Evolutionary conservation across 2,797 vertebrate species (phyloP).

Genomic region (Labroides dimidiatus): DNA sequence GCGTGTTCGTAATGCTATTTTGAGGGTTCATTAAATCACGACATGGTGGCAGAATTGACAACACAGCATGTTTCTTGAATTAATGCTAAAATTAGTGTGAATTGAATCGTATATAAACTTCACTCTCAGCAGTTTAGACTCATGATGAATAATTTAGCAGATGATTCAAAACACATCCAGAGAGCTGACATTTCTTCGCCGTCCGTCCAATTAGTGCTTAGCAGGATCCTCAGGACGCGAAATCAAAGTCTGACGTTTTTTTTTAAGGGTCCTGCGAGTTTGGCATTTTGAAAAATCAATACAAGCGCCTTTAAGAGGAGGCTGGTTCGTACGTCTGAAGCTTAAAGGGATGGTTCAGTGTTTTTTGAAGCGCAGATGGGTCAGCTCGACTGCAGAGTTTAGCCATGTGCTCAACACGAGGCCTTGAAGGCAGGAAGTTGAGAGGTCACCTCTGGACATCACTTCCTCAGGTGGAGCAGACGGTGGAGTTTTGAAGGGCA

Average conservation of each 20-base stretch:
- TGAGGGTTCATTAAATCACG: background rate
- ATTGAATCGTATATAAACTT: background rate
- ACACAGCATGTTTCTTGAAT: background rate
- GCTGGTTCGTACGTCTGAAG: too few relatives aligned
- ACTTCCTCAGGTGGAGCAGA: constrained; percentile 25
- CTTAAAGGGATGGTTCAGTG: too few relatives aligned
- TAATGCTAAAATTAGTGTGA: background rate
- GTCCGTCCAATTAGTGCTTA: constrained; percentile 29
- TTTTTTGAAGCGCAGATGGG: too few relatives aligned
- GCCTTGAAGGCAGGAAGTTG: background rate
- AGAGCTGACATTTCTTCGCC: constrained; percentile 17
- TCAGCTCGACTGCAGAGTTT: too few relatives aligned
- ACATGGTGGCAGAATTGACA: background rate
- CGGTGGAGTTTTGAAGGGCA: constrained; percentile 24
- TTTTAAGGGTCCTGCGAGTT: constrained; percentile 11
- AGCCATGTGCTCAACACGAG: background rate
- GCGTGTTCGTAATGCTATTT: background rate
- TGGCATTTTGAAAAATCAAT: constrained; percentile 38
- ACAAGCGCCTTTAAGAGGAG: background rate
- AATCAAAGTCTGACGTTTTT: background rate
- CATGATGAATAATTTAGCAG: background rate
- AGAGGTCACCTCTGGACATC: constrained; percentile 39
- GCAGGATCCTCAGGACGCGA: background rate
- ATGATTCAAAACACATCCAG: background rate
- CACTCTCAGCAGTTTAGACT: too few relatives aligned